Evolutionary conservation across 37 sponge, comb jelly and placozoan species (phyloP), one percentile per base, ranked within the genome.

Genomic region (Geodia barretti): DNA sequence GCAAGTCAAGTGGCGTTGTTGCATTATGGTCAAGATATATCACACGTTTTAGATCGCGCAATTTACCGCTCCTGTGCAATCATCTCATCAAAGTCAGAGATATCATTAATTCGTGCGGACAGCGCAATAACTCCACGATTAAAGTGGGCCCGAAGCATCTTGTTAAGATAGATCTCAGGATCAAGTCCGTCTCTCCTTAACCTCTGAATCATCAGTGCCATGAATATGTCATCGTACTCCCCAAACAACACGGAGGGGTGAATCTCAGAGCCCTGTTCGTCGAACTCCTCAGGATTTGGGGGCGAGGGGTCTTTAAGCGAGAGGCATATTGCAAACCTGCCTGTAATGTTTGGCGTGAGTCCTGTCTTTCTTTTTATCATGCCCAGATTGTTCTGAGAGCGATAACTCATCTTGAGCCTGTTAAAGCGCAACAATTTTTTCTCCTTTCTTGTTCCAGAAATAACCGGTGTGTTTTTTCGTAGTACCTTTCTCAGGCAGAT

Each of bases 191-290:
- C 60, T 19, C 19, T 58, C 17, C 19, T 11, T 20, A 58, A 19
- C 11, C 60, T 11, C 19, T 58, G 60, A 11, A 58, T 19, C 60
- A 58, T 20, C 11, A 58, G 60, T 58, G 60, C 60, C 60, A 58
- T 58, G 60, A 58, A 58, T 58, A 58, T 58, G 60, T 58, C 60
- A 20, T 58, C 60, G 60, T 58, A 58, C 60, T 58, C 60, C 17
- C 60, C 60, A 58, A 58, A 58, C 60, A 58, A 20, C 60, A 58
- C 60, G 60, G 60, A 58, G 11, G 60, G 60, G 60, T 58, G 60
- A 20, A 58, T 58, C 19, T 58, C 60, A 20, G 60, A 58, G 60
- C 60, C 60, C 19, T 58, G 11, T 58, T 58, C 60, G 60, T 58
- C 60, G 60, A 58, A 58, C 60, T 58, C 60, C 17, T 58, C 60